Percentiles rank a stretch among this genome's conserved stretches.
Conservation (phyloP, 2,797 vertebrate genomes). For the Synanceia verrucosa region DNA sequence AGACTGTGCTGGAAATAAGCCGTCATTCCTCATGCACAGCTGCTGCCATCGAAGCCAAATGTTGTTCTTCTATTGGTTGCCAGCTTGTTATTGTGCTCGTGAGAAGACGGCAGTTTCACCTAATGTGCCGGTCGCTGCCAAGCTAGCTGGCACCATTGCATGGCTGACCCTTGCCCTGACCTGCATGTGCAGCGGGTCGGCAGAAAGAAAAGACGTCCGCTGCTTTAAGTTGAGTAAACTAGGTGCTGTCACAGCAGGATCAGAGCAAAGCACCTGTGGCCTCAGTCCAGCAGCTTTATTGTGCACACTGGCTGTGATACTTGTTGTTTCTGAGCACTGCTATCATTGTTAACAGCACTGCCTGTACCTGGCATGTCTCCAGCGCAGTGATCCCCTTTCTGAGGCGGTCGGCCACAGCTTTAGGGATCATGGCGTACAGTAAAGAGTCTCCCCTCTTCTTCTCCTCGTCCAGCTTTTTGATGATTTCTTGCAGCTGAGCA, state of each 20-base stretch:
- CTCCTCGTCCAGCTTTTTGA: constrained; percentile 84
- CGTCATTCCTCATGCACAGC: neutral
- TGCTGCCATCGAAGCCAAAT: neutral
- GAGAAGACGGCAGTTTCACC: neutral
- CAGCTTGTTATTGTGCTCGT: neutral
- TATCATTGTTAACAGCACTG: neutral
- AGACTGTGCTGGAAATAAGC: neutral
- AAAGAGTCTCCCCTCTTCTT: constrained; percentile 82
- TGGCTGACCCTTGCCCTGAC: neutral
- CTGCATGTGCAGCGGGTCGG: neutral
- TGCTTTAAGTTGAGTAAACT: neutral
- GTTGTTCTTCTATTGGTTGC: neutral
- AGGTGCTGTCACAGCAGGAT: neutral
- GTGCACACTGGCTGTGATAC: neutral
- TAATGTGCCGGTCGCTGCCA: neutral
- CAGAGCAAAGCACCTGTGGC: neutral
- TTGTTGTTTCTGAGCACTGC: neutral
- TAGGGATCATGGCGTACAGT: constrained; percentile 84
- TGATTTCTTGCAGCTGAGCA: constrained; percentile 81
- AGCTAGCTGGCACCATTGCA: neutral
- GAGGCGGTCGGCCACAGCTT: constrained; percentile 81
- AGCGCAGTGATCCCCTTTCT: constrained; percentile 82
- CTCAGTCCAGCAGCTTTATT: neutral
- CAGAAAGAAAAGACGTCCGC: neutral
- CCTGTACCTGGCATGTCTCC: constrained; percentile 82